These are phyloP conservation scores for Chromis chromis DNA, from an alignment of 2,797 vertebrate species.

Conservation along the genomic window DNA sequence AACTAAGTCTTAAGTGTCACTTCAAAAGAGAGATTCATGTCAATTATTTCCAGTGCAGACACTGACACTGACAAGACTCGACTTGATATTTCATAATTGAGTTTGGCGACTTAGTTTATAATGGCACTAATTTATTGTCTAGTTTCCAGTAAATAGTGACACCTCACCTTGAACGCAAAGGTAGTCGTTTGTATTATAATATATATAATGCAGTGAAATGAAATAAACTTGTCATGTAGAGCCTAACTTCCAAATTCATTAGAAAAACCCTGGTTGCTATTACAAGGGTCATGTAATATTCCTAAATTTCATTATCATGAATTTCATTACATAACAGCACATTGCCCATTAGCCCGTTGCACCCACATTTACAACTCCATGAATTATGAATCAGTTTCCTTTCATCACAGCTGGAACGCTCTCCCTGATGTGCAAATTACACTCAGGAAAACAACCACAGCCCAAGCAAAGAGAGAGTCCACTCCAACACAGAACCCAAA, in stretches of 20 bases:
- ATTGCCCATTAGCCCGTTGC: constrained; percentile 73
- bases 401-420: constrained; percentile 79
- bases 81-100: constrained; percentile 31
- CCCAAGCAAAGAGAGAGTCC: constrained; percentile 36
- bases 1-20: constrained; percentile 46
- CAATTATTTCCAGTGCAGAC: constrained; percentile 44
- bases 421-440: constrained; percentile 78
- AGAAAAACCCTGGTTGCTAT: constrained; percentile 41
- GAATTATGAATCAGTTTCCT: constrained; percentile 81
- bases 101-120: constrained; percentile 23
- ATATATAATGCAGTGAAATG: constrained; percentile 29
- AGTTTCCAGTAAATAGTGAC: constrained; percentile 5
- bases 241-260: constrained; percentile 51
- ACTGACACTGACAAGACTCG: constrained; percentile 20
- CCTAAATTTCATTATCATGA: constrained; percentile 71
- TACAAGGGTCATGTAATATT: constrained; percentile 62
- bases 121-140: constrained; percentile 26
- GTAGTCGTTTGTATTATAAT: constrained; percentile 6
- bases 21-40: constrained; percentile 57
- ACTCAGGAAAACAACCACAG: constrained; percentile 65
- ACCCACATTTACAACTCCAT: constrained; percentile 77
- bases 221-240: constrained; percentile 40
- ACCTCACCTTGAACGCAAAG: constrained; percentile 35
- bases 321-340: constrained; percentile 76
- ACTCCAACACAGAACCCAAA: constrained; percentile 27